Conservation (phyloP, 2,113 vertebrate genomes). For the Centropus unirufus region DNA sequence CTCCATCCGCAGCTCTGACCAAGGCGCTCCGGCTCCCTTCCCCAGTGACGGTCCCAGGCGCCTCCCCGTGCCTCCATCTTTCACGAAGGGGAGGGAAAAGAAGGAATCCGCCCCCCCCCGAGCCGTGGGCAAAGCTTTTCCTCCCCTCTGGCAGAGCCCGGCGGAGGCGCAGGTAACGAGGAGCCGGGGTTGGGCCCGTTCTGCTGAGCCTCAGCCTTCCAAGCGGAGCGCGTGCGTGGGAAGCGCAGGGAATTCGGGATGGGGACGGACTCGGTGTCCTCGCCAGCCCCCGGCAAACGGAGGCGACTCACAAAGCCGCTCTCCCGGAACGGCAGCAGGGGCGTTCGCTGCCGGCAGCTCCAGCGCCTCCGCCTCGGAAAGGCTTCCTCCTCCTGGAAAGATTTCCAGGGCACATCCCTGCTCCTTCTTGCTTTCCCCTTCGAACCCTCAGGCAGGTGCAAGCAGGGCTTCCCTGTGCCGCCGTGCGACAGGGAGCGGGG, state of each 20-base stretch:
- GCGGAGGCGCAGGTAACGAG: neutral
- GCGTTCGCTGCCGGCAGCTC: neutral
- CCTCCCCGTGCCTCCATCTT: neutral
- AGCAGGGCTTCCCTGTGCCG: neutral
- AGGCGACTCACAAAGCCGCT: neutral
- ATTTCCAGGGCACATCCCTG: neutral
- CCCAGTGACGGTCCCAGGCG: neutral
- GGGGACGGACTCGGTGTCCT: neutral
- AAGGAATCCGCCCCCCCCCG: neutral
- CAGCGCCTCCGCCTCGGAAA: neutral
- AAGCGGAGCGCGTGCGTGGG: neutral
- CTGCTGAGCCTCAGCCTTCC: neutral
- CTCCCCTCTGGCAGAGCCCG: fast-evolving
- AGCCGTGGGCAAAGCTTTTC: neutral
- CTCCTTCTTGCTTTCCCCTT: neutral
- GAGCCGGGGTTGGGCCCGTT: fast-evolving
- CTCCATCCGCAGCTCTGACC: fast-evolving
- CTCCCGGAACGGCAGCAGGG: neutral
- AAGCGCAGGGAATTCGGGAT: fast-evolving
- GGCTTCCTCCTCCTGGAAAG: too few relatives aligned
- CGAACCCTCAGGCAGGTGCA: neutral
- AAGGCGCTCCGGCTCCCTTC: fast-evolving
- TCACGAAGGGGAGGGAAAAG: fast-evolving
- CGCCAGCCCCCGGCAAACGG: neutral
- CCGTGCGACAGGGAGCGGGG: fast-evolving